Evolutionary conservation across 2,113 vertebrate species (phyloP).

Genomic region (Heliornis fulica): DNA sequence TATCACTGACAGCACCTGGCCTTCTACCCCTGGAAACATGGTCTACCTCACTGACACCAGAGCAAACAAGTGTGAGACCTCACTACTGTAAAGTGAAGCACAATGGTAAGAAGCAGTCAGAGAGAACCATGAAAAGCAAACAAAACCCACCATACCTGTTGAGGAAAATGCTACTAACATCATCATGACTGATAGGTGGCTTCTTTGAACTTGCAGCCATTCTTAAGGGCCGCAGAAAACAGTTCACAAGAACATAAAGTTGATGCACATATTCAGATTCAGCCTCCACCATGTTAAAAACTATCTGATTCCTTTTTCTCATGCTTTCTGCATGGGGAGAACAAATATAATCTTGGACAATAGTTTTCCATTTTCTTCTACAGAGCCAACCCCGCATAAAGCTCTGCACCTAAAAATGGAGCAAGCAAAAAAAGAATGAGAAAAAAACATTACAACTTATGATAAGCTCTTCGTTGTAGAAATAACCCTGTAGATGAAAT

Average conservation of each 20-base stretch:
- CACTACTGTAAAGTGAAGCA: not conserved
- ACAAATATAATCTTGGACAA: constrained; percentile 98
- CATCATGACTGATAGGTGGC: constrained; percentile 92
- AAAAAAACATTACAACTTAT: not conserved
- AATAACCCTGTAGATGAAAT: not conserved
- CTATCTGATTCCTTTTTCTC: constrained; percentile 98
- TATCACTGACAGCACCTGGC: not conserved
- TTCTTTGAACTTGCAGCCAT: constrained; percentile 99
- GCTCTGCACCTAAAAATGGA: constrained; percentile 87
- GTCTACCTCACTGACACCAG: not conserved
- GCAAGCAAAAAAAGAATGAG: not conserved
- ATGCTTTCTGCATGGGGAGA: constrained; percentile 99
- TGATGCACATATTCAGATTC: constrained; percentile 97
- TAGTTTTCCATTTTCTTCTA: constrained; percentile 97
- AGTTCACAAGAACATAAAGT: constrained; percentile 93
- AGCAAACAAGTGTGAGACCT: not conserved
- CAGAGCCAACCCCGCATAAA: constrained; percentile 99
- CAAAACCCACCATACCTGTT: constrained; percentile 82
- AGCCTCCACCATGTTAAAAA: constrained; percentile 98
- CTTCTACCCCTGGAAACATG: not conserved
- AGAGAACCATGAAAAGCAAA: not conserved
- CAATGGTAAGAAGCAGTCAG: not conserved
- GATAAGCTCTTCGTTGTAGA: not conserved
- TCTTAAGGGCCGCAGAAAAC: constrained; percentile 91
- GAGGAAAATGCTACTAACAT: constrained; percentile 97